A percentile compares a stretch with the other conserved stretches of the same genome.
Evolutionary conservation across 2,797 vertebrate species (phyloP).

Genomic region (Pempheris klunzingeri): DNA sequence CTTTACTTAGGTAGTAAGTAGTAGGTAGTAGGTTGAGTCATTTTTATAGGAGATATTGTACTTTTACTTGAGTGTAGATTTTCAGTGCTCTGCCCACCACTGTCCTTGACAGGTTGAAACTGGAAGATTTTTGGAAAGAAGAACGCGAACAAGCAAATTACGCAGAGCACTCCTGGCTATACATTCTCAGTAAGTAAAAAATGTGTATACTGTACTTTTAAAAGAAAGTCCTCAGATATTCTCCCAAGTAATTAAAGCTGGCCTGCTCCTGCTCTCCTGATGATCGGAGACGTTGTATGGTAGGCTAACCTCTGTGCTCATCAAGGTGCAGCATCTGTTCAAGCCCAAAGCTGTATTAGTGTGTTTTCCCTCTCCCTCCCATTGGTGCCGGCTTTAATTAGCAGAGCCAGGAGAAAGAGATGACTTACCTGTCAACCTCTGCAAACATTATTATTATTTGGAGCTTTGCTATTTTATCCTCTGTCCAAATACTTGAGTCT

Average conservation of each 20-base stretch:
- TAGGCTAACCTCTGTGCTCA: constrained; percentile 71
- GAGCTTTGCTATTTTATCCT: constrained; percentile 73
- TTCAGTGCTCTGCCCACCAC: too few relatives aligned
- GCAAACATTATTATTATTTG: constrained; percentile 78
- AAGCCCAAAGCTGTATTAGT: constrained; percentile 63
- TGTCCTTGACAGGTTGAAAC: constrained; percentile 3
- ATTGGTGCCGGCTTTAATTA: constrained; percentile 81
- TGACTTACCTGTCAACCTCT: constrained; percentile 75
- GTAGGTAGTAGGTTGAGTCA: too few relatives aligned
- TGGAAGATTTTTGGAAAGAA: constrained; percentile 6
- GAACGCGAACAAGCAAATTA: background rate
- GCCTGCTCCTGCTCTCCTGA: constrained; percentile 52
- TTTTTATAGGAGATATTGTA: too few relatives aligned
- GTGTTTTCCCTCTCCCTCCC: constrained; percentile 59
- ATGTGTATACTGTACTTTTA: background rate
- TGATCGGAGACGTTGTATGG: constrained; percentile 57
- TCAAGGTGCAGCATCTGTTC: constrained; percentile 81
- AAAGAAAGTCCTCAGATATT: constrained; percentile 31
- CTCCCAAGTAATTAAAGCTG: constrained; percentile 54
- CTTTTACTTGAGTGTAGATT: too few relatives aligned
- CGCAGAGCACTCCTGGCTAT: background rate
- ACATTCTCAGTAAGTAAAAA: background rate
- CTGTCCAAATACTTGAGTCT: constrained; percentile 58
- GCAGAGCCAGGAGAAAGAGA: constrained; percentile 67
- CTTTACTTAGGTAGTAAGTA: too few relatives aligned